phyloP scores from a whole-genome alignment of 2,888 invertebrate species.

The Patella pellucida region DNA sequence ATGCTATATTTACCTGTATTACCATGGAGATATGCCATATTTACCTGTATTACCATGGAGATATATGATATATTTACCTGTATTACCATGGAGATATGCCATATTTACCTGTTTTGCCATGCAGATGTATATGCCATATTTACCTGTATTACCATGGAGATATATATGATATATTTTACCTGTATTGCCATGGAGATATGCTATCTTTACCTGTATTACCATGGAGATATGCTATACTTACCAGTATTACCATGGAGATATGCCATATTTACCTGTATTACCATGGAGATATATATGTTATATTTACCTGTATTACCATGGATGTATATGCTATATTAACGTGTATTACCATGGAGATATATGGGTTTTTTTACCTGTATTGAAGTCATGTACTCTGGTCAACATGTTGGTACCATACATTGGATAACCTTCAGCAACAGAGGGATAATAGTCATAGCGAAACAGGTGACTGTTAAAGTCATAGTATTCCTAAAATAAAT shows the following conservation, averaged over 20 bases:
- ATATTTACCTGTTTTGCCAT: no score
- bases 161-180: constrained; percentile 33
- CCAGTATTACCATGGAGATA: no score
- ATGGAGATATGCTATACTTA: no score
- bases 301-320: no score
- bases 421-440: constrained; percentile 5
- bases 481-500: constrained; percentile 45
- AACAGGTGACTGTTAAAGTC: constrained; percentile 40
- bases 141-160: no score
- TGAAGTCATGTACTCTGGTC: constrained; percentile 50
- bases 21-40: not conserved
- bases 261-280: no score
- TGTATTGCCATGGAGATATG: constrained; percentile 26
- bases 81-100: no score
- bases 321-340: constrained; percentile 26
- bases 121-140: no score
- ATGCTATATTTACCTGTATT: no score
- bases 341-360: constrained; percentile 30
- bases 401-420: constrained; percentile 36
- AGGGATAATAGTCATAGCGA: constrained; percentile 41
- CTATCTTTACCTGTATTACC: constrained; percentile 46
- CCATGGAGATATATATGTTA: no score
- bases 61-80: constrained; percentile 43
- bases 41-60: constrained; percentile 38
- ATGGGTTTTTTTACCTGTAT: constrained; percentile 46